Percentiles rank a stretch among this genome's conserved stretches.
phyloP scores from a whole-genome alignment of 2,797 vertebrate genomes.

The Caiman crocodilus region DNA sequence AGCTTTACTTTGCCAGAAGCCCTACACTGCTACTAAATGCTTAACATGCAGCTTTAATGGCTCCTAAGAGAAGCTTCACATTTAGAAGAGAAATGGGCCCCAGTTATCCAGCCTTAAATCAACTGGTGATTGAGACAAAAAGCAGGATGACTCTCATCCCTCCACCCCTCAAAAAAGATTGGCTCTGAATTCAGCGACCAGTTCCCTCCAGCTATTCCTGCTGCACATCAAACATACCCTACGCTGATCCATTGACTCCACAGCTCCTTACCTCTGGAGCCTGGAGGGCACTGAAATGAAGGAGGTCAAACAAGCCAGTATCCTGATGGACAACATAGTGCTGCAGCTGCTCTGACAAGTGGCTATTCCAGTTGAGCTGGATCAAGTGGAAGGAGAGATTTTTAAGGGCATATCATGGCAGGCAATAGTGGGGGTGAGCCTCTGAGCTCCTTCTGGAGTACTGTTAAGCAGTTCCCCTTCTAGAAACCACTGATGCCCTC shows the following conservation, averaged over 20 bases:
- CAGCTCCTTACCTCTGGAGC: background rate
- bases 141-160: background rate
- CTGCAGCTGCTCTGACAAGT: background rate
- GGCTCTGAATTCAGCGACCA: background rate
- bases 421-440: background rate
- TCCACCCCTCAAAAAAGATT: background rate
- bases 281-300: background rate
- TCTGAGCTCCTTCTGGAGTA: background rate
- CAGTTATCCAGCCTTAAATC: background rate
- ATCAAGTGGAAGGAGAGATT: background rate
- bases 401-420: background rate
- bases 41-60: background rate
- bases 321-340: background rate
- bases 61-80: background rate
- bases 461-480: background rate
- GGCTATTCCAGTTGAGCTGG: too few species aligned
- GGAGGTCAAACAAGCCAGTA: background rate
- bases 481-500: background rate
- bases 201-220: background rate
- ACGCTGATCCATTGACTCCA: background rate
- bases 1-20: background rate
- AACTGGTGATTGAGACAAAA: background rate
- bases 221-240: background rate
- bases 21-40: background rate
- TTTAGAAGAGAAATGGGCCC: background rate